Evolutionary conservation across 30 jellyfish, hydroid and myxozoan species (phyloP), one percentile per base, ranked within the genome.

Genomic region (Haliclystus octoradiatus): DNA sequence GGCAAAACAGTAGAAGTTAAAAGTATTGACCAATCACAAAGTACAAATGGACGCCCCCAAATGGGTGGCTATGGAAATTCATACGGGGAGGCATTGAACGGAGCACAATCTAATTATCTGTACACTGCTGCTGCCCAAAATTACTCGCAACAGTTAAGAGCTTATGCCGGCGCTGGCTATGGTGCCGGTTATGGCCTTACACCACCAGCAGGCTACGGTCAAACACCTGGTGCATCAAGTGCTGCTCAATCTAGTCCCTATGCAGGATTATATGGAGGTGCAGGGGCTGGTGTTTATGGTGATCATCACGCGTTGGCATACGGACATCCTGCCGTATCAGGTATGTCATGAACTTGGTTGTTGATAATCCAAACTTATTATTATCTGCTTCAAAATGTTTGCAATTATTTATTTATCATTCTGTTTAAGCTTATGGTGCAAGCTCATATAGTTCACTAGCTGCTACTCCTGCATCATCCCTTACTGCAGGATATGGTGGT

Each of bases 1-100:
- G 89, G 89, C 52, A 74, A 81, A 82, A 79, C 93, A 84, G 93
- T 79, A 84, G 70, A 79, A 84, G 70, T 71, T 79, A 76, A n/a
- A n/a, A n/a, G n/a, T n/a, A n/a, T n/a, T n/a, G n/a, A n/a, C n/a
- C n/a, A n/a, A n/a, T n/a, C n/a, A n/a, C n/a, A n/a, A n/a, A n/a
- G n/a, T n/a, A n/a, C n/a, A n/a, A n/a, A n/a, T n/a, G n/a, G n/a
- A n/a, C n/a, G n/a, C n/a, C n/a, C n/a, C n/a, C n/a, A n/a, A n/a
- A n/a, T n/a, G n/a, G n/a, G n/a, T n/a, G n/a, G n/a, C n/a, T n/a
- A n/a, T n/a, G n/a, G n/a, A n/a, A n/a, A n/a, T n/a, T n/a, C n/a
- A n/a, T n/a, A n/a, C n/a, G n/a, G n/a, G n/a, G n/a, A n/a, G n/a
- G n/a, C n/a, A n/a, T n/a, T n/a, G n/a, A n/a, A n/a, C n/a, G n/a